Evolutionary conservation across 2,797 vertebrate species (phyloP), one percentile per base, ranked within the genome.

Genomic region (Notolabrus celidotus): DNA sequence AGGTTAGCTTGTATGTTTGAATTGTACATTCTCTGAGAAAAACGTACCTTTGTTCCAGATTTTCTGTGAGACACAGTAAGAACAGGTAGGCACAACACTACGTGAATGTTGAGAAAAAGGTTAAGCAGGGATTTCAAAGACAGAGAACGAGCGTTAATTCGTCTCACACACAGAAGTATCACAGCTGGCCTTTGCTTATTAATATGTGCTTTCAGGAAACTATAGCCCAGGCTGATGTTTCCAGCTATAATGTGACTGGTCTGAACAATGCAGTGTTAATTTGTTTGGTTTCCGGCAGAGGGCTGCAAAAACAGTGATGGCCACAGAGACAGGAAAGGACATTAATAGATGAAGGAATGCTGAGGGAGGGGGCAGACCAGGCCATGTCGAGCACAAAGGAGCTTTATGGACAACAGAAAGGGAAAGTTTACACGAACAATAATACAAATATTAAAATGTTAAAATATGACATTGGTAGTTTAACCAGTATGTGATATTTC

Each of bases 141-240:
- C 31, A 36, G 17, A 73, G 41, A 49, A 14, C 52, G 33, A 47
- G 46, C 29, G 31, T 31, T 31, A 31, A 8, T 31, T 31, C 29
- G n/a, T 58, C 23, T 36, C 17, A 68, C 41, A 39, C 50, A 64
- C 43, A 74, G 33, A 52, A n/a, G 8, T 14, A 47, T 58, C 23
- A 17, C 38, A 45, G 14, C 41, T 77, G 79, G 70, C 57, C 77
- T 70, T 88, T 43, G 85, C 31, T 84, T 89, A 93, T 94, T 94
- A 93, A 95, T 94, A 91, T 90, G 88, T 81, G 86, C 67, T 91
- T 94, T 94, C 95, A 95, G 96, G 95, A 97, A 96, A 94, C 94
- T 95, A 95, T 96, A 94, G 93, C 93, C 93, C n/a, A 73, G 80
- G 86, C 93, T 92, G 94, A 95, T 95, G 92, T 95, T 96, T 96